Evolutionary conservation across 2,797 vertebrate species (phyloP).

Genomic region (Lycodopsis pacificus): DNA sequence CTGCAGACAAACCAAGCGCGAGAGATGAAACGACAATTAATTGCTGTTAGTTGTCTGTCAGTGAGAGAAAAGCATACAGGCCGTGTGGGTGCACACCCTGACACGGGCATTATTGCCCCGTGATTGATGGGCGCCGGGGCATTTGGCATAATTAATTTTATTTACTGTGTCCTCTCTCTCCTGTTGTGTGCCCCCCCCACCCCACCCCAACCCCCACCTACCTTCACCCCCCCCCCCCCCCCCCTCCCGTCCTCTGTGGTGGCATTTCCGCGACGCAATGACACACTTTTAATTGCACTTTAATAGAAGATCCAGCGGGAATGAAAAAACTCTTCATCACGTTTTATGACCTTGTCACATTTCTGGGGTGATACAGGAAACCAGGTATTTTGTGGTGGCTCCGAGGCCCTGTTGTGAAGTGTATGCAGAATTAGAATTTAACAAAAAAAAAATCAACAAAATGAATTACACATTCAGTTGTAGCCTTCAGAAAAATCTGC

Average conservation of each 20-base stretch:
- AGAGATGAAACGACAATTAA: slow-evolving; percentile 80
- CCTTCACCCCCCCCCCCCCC: slow-evolving; percentile 7
- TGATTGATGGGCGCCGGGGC: slow-evolving; percentile 83
- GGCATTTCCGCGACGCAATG: slow-evolving; percentile 74
- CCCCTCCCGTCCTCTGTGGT: slow-evolving; percentile 53
- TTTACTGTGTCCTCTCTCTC: slow-evolving; percentile 78
- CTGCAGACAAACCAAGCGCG: slow-evolving; percentile 28
- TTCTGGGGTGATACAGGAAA: slow-evolving; percentile 69
- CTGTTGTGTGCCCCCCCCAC: slow-evolving; percentile 49
- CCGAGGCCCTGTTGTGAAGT: slow-evolving; percentile 17
- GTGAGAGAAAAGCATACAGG: slow-evolving; percentile 70
- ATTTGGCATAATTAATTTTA: slow-evolving; percentile 85
- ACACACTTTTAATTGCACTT: slow-evolving; percentile 82
- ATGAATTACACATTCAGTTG: slow-evolving; percentile 5
- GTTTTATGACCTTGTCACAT: slow-evolving; percentile 78
- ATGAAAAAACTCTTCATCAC: slow-evolving; percentile 78
- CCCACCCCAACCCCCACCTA: background rate
- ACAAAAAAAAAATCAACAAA: background rate
- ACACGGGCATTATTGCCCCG: slow-evolving; percentile 81
- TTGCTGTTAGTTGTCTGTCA: slow-evolving; percentile 78
- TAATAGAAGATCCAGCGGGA: slow-evolving; percentile 76
- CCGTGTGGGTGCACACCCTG: slow-evolving; percentile 74
- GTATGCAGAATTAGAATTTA: background rate
- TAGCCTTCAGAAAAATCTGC: slow-evolving; percentile 7
- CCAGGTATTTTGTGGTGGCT: slow-evolving; percentile 61